Evolutionary conservation across 2,797 vertebrate genomes (phyloP).

Genomic region (Sternotherus odoratus): DNA sequence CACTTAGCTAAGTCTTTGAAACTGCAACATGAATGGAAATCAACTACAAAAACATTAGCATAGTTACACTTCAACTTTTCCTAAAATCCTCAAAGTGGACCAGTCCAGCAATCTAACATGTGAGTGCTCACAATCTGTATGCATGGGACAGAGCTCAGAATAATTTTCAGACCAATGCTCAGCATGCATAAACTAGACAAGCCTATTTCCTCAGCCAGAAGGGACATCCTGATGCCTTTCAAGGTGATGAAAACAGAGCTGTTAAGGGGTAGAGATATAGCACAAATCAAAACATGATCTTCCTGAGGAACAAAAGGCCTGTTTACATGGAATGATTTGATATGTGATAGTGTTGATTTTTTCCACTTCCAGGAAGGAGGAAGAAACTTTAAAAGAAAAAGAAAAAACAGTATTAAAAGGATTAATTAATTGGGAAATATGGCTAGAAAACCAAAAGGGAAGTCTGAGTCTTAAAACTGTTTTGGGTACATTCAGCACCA

Average conservation of each 20-base stretch:
- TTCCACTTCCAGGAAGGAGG: background rate
- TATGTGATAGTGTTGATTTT: background rate
- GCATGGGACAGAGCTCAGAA: no score
- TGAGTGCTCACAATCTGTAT: background rate
- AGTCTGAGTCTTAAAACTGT: conserved; percentile 11
- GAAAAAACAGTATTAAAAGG: background rate
- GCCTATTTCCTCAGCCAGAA: background rate
- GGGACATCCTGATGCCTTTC: background rate
- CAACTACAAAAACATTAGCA: background rate
- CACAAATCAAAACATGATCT: background rate
- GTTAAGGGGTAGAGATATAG: background rate
- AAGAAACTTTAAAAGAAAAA: background rate
- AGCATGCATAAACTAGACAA: background rate
- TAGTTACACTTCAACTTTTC: background rate
- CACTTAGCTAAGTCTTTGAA: background rate
- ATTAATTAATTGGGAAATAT: background rate
- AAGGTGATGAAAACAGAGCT: background rate
- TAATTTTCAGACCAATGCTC: rapidly evolving
- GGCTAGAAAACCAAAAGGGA: conserved; percentile 19
- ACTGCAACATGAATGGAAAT: background rate
- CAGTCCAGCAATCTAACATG: background rate
- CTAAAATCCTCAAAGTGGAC: background rate
- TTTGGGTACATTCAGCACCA: background rate
- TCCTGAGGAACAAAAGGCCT: background rate
- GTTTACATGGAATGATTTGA: background rate